Conservation (phyloP, 2,113 vertebrate genomes). For the Pelusios castaneus region DNA sequence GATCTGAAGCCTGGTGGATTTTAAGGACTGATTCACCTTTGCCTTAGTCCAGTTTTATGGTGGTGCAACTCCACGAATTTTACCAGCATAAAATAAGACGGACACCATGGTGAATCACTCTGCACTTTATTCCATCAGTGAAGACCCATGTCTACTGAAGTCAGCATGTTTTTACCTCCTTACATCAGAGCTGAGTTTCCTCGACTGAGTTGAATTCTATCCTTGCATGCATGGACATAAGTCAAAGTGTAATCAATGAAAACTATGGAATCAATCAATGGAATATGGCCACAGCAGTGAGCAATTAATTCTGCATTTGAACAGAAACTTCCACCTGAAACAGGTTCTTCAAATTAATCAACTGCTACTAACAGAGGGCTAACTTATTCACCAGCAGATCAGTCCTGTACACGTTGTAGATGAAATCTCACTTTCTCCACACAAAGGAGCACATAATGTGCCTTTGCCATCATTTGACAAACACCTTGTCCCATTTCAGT, state of each 20-base stretch:
- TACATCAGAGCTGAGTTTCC: background rate
- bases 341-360: background rate
- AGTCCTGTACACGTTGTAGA: background rate
- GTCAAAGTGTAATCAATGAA: no score
- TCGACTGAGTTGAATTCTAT: no score
- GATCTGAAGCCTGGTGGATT: background rate
- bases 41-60: background rate
- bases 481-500: constrained; percentile 27
- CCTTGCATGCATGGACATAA: no score
- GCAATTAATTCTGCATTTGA: background rate
- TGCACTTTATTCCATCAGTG: background rate
- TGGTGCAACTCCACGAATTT: background rate
- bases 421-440: constrained; percentile 14
- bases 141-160: background rate
- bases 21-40: background rate
- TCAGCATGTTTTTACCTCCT: background rate
- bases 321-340: background rate
- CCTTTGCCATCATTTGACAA: constrained; percentile 19
- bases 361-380: background rate
- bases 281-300: no score
- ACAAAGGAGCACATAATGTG: background rate
- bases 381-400: background rate
- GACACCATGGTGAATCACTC: background rate
- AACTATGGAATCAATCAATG: background rate
- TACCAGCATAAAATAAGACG: background rate